Evolutionary conservation across 2,113 vertebrate species (phyloP).

Genomic region (Lycaon pictus): DNA sequence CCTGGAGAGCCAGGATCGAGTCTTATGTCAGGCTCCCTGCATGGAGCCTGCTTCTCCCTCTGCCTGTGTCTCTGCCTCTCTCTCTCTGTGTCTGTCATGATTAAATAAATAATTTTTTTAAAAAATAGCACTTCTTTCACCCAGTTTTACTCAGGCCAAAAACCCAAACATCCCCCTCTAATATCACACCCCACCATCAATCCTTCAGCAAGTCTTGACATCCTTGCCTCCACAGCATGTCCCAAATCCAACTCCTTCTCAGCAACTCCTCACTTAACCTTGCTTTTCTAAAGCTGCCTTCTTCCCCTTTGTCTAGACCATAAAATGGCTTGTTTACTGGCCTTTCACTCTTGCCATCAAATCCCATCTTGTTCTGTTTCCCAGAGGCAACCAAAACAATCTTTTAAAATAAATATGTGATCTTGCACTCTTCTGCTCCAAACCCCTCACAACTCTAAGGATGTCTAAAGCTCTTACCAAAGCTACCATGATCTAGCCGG

Average conservation of each 20-base stretch:
- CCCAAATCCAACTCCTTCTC: not conserved
- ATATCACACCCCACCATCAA: not conserved
- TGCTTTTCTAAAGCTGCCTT: not conserved
- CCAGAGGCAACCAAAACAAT: not conserved
- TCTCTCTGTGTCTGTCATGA: no score
- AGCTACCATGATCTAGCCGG: not conserved
- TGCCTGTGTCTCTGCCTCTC: no score
- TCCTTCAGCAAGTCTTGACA: not conserved
- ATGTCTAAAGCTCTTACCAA: not conserved
- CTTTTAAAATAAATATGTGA: not conserved
- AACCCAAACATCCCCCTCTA: not conserved
- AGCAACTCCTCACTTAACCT: not conserved
- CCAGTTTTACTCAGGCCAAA: not conserved
- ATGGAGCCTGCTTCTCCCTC: no score
- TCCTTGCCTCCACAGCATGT: not conserved
- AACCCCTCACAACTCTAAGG: not conserved
- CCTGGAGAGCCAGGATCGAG: no score
- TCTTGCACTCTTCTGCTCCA: not conserved
- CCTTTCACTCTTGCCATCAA: not conserved
- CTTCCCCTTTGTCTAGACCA: not conserved
- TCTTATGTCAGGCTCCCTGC: no score
- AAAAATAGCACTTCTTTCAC: not conserved
- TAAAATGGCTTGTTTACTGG: not conserved
- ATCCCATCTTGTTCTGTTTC: not conserved
- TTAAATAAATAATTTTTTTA: no score